Evolutionary conservation across 2,797 vertebrate species (phyloP).

Genomic region (Jordanella pulchra): DNA sequence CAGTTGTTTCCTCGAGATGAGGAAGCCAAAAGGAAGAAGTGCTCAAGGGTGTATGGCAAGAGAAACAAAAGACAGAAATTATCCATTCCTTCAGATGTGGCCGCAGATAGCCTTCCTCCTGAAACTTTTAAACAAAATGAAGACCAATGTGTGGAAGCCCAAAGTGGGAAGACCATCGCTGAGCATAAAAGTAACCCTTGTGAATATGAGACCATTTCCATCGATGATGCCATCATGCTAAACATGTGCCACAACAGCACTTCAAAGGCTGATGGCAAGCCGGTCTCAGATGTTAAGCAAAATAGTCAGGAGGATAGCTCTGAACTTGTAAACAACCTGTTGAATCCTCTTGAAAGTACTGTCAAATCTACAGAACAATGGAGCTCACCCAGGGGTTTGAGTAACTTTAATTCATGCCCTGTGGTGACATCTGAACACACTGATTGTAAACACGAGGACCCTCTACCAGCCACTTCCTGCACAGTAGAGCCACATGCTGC

Average conservation of each 20-base stretch:
- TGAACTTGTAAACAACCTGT: conserved; percentile 60
- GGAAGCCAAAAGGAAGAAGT: conserved; percentile 86
- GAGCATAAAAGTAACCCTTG: conserved; percentile 79
- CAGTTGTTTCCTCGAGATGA: conserved; percentile 89
- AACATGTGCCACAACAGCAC: conserved; percentile 83
- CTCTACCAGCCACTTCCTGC: conserved; percentile 58
- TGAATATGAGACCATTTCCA: conserved; percentile 84
- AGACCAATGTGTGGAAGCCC: conserved; percentile 73
- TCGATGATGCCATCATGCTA: conserved; percentile 86
- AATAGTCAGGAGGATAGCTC: conserved; percentile 44
- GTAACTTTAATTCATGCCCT: conserved; percentile 54
- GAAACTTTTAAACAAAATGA: conserved; percentile 62
- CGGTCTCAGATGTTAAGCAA: conserved; percentile 43
- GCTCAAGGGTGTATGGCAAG: conserved; percentile 90
- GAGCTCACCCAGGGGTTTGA: conserved; percentile 69
- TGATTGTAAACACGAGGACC: conserved; percentile 67
- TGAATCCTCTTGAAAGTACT: conserved; percentile 68
- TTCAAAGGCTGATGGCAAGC: conserved; percentile 62
- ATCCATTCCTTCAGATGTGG: conserved; percentile 40
- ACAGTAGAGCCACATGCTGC: conserved; percentile 43
- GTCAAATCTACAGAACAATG: conserved; percentile 75
- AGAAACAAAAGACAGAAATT: conserved; percentile 83
- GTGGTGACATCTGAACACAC: conserved; percentile 62
- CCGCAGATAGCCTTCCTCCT: conserved; percentile 32
- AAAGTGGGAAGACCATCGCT: conserved; percentile 71